Base-by-base conservation (phyloP, 2,888 invertebrate species). In the Acrobasis suavella region DNA sequence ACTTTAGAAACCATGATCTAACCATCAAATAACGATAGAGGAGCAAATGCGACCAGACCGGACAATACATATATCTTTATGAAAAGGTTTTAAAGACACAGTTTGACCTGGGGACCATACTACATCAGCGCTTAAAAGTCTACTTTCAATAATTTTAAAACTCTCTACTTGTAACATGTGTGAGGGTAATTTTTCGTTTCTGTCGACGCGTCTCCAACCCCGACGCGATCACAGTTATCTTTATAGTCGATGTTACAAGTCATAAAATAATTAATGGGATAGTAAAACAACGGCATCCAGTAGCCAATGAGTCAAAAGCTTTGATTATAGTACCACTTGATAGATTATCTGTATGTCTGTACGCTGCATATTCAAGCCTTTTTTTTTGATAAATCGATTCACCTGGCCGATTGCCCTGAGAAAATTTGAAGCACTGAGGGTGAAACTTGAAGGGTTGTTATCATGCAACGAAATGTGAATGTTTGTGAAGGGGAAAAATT, bases 221-320 rank as follows among this genome's bases (percentile, higher is more conserved):
- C 77, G 69, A 70, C 71, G 10, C 17, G 65, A 75, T 77, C 76
- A 71, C 80, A 82, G 79, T 86, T 86, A 89, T 89, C 88, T 87
- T 80, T 81, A 85, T 82, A 78, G 80, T 75, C 76, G 72, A 82
- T 83, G 81, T 83, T 80, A 86, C 81, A 79, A 76, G 80, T 66
- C 73, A 73, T 78, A 86, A 84, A 91, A 89, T 80, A 83, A 87
- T 87, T 90, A 89, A 91, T 86, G 81, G 74, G 74, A 76, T 71
- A 78, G 84, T 90, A 81, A 89, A 90, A 85, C 79, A 73, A 81
- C 87, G 76, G 87, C 46, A 46, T 46, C n/a, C 46, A 46, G 46
- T 84, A 83, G 88, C 78, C 70, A 38, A 55, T 62, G 76, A 75
- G 72, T 76, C 74, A 76, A 74, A 77, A 72, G 69, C 74, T 74